Evolutionary conservation across 2,797 vertebrate species (phyloP), one percentile per base, ranked within the genome.

Genomic region (Amniataba percoides): DNA sequence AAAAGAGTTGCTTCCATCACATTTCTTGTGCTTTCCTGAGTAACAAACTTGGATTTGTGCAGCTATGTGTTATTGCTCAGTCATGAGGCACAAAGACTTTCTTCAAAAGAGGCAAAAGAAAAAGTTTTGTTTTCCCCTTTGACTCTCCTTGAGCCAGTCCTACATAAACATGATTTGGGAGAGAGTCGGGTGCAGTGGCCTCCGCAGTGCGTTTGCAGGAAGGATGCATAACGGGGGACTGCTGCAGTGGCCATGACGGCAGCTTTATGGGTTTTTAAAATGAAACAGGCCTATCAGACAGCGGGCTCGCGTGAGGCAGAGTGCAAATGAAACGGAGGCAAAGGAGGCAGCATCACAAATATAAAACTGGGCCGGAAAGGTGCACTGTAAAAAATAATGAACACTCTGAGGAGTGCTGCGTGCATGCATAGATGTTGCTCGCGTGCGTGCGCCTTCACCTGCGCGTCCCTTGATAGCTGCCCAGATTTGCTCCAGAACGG

Each of bases 331-430:
- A 85, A 71, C 61, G 36, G 39, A 55, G 62, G 71, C 53, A 48
- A 64, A 76, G 59, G 59, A 71, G 60, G 55, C 21, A 7, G 15
- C 21, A 68, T 62, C 2, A 16, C 42, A 25, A 19, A 63, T 39
- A 78, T 65, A 78, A 71, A 84, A 65, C 53, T 43, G 12, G 18
- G 45, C 72, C 46, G 39, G 13, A 64, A 56, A 86, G 67, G 76
- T 21, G 52, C 55, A 67, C 40, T 34, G 57, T 84, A 67, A 86
- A 90, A 31, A 86, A 85, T 85, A 89, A 90, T 90, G 78, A 90
- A 86, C 67, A 81, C 88, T 82, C 83, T 0, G 57, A 56, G 75
- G 88, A 73, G 56, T 5, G 8, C 58, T 82, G 18, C 59, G 56
- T 57, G 67, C 39, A 31, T 75, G 62, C 39, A 77, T 39, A 51